Conservation (phyloP, 2,113 vertebrate genomes). For the Strix uralensis region DNA sequence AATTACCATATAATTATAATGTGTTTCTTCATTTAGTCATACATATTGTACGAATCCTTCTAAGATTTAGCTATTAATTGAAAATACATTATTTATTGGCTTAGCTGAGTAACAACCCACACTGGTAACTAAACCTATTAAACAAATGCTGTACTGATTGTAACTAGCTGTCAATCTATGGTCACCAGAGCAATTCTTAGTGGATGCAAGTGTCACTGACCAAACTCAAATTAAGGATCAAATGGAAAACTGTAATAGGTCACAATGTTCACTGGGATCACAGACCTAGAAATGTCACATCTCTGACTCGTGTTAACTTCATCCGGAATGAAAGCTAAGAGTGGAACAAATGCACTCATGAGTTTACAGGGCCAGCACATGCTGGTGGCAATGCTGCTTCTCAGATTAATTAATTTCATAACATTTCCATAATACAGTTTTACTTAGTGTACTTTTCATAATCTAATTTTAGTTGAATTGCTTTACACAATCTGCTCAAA, state of each 20-base stretch:
- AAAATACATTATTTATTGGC: conserved; percentile 15
- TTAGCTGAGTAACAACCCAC: neutral
- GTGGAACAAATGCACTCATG: neutral
- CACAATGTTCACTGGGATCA: neutral
- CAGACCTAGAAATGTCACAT: neutral
- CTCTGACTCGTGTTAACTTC: neutral
- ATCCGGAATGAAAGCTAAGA: neutral
- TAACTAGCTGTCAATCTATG: neutral
- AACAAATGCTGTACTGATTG: neutral
- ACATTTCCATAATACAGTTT: conserved; percentile 55
- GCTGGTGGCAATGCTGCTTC: conserved; percentile 7
- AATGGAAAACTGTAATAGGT: neutral
- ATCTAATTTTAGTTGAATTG: conserved; percentile 72
- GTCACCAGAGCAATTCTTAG: neutral
- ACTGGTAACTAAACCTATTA: neutral
- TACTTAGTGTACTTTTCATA: conserved; percentile 61
- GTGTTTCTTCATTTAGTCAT: conserved; percentile 30
- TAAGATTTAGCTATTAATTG: conserved; percentile 46
- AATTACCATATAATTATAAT: conserved; percentile 52
- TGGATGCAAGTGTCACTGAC: neutral
- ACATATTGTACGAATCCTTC: conserved; percentile 12
- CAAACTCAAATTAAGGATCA: conserved; percentile 33
- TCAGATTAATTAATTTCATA: conserved; percentile 67
- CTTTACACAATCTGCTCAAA: conserved; percentile 69
- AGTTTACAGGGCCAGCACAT: conserved; percentile 22